Evolutionary conservation across 2,888 invertebrate species (phyloP).

Genomic region (Chironomus riparius): DNA sequence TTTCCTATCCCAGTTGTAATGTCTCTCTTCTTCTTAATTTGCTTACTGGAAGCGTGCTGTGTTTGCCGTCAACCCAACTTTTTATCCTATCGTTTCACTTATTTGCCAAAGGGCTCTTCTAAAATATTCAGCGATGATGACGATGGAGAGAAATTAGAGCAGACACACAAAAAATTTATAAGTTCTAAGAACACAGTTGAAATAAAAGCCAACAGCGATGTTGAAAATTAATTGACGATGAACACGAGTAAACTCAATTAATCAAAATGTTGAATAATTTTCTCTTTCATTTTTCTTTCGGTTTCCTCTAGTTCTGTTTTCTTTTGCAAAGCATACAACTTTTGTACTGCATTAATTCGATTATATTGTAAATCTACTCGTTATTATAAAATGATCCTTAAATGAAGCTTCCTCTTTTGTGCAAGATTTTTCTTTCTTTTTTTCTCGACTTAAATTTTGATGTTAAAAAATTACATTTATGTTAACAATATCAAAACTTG

Average conservation of each 20-base stretch:
- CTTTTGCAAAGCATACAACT: not conserved
- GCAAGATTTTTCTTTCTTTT: not conserved
- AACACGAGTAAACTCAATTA: conserved; percentile 21
- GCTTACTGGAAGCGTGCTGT: not conserved
- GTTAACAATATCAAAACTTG: not conserved
- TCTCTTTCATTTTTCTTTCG: not conserved
- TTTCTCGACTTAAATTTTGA: not conserved
- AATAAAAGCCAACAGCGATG: not conserved
- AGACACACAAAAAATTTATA: not conserved
- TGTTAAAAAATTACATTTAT: not conserved
- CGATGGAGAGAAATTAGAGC: not conserved
- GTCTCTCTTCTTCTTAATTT: not conserved
- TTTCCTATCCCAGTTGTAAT: not conserved
- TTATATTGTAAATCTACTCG: not conserved
- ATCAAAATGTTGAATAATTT: not conserved
- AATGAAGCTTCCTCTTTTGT: not conserved
- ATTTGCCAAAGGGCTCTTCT: not conserved
- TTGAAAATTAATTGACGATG: conserved; percentile 19
- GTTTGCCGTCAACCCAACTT: not conserved
- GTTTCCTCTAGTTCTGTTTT: not conserved
- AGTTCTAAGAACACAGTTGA: not conserved
- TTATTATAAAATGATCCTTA: not conserved
- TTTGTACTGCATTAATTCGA: conserved; percentile 18
- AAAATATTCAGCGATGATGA: not conserved
- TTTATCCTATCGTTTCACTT: not conserved